These are phyloP conservation scores for Synchiropus splendidus DNA, from an alignment of 2,113 vertebrate species.

Conservation along the genomic window DNA sequence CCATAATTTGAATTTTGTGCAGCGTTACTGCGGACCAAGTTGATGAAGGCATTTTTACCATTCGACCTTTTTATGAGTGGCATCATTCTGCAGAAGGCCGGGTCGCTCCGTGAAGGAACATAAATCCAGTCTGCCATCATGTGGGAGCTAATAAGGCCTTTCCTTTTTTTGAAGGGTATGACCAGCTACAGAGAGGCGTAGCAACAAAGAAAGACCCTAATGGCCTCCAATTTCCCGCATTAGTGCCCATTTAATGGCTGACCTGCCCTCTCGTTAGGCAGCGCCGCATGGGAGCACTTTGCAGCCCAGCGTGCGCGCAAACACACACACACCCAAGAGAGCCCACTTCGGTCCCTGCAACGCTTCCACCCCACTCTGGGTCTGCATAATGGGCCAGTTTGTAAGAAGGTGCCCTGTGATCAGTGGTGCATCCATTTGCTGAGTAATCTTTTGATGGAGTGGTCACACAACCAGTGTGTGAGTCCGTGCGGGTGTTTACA, in stretches of 20 bases:
- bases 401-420: slow-evolving; percentile 53
- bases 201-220: slow-evolving; percentile 65
- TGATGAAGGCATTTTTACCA: too few relatives aligned
- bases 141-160: slow-evolving; percentile 54
- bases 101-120: slow-evolving; percentile 13
- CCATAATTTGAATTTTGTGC: too few relatives aligned
- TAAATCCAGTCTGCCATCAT: slow-evolving; percentile 33
- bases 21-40: too few relatives aligned
- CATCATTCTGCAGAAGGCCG: too few relatives aligned
- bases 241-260: slow-evolving; percentile 67
- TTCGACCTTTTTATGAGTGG: too few relatives aligned
- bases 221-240: slow-evolving; percentile 69
- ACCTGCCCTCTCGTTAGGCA: slow-evolving; percentile 63
- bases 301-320: slow-evolving; percentile 23
- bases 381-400: slow-evolving; percentile 53
- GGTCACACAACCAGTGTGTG: too few relatives aligned
- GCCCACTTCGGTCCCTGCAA: slow-evolving; percentile 32
- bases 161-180: slow-evolving; percentile 49
- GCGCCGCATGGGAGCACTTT: slow-evolving; percentile 57
- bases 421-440: slow-evolving; percentile 52
- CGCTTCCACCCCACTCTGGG: slow-evolving; percentile 57
- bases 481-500: too few relatives aligned
- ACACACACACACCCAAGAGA: slow-evolving; percentile 16
- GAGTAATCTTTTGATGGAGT: too few relatives aligned
- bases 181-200: slow-evolving; percentile 50